Evolutionary conservation across 2,888 invertebrate species (phyloP).

Genomic region (Hecatera dysodea): DNA sequence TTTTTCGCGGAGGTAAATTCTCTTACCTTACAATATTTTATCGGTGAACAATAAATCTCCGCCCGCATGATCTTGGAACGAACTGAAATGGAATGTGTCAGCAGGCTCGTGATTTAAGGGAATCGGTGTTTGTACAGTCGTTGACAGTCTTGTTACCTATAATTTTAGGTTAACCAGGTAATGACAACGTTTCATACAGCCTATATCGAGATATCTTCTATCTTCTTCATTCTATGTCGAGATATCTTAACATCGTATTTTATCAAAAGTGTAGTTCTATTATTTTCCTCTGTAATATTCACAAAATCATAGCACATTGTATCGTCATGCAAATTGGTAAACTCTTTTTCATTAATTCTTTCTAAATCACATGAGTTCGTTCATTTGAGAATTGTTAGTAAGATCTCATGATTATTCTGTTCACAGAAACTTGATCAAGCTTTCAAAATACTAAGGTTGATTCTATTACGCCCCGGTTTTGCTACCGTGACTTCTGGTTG

Average conservation of each 20-base stretch:
- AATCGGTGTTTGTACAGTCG: constrained; percentile 37
- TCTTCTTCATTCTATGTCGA: too few species aligned
- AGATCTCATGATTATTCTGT: not conserved
- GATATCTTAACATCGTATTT: not conserved
- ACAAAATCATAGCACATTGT: not conserved
- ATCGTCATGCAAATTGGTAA: too few species aligned
- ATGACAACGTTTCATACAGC: not conserved
- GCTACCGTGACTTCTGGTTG: not conserved
- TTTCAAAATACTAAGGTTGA: not conserved
- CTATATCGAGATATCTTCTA: not conserved
- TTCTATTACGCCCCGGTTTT: constrained; percentile 1
- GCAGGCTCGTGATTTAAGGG: constrained; percentile 53
- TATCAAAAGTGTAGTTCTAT: not conserved
- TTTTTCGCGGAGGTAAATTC: constrained; percentile 37
- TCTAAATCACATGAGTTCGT: not conserved
- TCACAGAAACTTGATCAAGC: not conserved
- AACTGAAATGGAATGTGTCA: constrained; percentile 59
- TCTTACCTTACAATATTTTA: constrained; percentile 61
- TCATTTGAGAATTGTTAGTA: not conserved
- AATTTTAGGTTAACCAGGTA: constrained; percentile 21
- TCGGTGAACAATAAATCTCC: constrained; percentile 60
- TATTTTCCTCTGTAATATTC: not conserved
- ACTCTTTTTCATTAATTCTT: not conserved
- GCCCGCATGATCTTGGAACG: constrained; percentile 62
- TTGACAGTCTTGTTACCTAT: constrained; percentile 28